A percentile compares a stretch with the other conserved stretches of the same genome.
Conservation (phyloP, 2,888 invertebrate species). For the Argyresthia goedartella region DNA sequence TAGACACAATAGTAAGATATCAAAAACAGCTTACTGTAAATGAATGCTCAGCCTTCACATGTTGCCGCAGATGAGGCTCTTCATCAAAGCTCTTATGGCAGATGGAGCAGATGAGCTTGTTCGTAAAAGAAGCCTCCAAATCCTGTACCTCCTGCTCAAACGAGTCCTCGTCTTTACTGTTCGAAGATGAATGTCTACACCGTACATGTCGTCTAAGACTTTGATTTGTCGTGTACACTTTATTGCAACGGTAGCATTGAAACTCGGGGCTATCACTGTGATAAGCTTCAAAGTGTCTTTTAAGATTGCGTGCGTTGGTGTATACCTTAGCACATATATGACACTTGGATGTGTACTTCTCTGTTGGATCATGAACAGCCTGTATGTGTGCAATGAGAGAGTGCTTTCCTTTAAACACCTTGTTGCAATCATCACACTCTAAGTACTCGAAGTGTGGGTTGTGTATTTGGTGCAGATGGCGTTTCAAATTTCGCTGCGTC, state of each 20-base stretch:
- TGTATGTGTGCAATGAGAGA: constrained; percentile 38
- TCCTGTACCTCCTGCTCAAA: constrained; percentile 13
- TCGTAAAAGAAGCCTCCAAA: neutral
- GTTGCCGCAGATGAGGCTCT: constrained; percentile 32
- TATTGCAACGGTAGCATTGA: constrained; percentile 41
- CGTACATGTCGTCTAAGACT: constrained; percentile 35
- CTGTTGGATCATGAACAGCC: constrained; percentile 20
- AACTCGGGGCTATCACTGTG: constrained; percentile 37
- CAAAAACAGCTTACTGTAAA: constrained; percentile 18
- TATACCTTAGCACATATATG: constrained; percentile 37
- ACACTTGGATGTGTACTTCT: constrained; percentile 27
- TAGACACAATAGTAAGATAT: no score
- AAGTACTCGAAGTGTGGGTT: constrained; percentile 35
- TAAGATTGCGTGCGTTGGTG: constrained; percentile 38
- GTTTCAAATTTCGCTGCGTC: constrained; percentile 37
- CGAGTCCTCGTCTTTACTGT: constrained; percentile 16
- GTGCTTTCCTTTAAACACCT: constrained; percentile 35
- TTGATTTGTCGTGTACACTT: constrained; percentile 44
- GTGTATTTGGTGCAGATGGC: constrained; percentile 41
- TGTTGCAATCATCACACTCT: constrained; percentile 39
- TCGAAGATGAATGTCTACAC: constrained; percentile 21
- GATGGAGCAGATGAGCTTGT: constrained; percentile 20
- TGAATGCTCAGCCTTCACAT: constrained; percentile 38
- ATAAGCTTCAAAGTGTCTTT: constrained; percentile 39
- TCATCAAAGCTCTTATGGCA: constrained; percentile 29